These are phyloP conservation scores for Channa striata DNA, from an alignment of 2,797 vertebrate species.

Conservation along the genomic window DNA sequence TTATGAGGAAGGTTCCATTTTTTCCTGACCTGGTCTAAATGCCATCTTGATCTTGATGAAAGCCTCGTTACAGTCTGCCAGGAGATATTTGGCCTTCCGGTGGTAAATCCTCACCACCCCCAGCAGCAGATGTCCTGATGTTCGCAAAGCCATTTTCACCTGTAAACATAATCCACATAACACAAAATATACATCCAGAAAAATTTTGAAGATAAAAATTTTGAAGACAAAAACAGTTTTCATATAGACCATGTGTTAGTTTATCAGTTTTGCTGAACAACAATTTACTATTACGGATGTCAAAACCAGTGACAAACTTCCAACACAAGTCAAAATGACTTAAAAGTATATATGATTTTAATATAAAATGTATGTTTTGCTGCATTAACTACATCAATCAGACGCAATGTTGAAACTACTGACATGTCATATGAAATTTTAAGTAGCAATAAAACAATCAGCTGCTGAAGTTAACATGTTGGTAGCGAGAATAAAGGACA, in stretches of 20 bases:
- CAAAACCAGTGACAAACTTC: background rate
- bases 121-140: constrained; percentile 96
- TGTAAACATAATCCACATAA: constrained; percentile 50
- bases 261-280: no score
- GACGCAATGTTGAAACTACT: no score
- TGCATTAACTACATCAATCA: no score
- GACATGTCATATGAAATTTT: no score
- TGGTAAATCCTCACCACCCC: constrained; percentile 99
- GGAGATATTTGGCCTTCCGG: constrained; percentile 99
- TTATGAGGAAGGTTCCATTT: background rate
- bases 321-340: background rate
- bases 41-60: constrained; percentile 99
- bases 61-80: constrained; percentile 99
- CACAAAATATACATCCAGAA: background rate
- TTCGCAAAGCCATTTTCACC: constrained; percentile 99
- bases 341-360: background rate
- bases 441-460: no score
- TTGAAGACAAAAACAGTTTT: no score
- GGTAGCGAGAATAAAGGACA: no score
- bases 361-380: no score
- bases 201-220: background rate
- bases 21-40: constrained; percentile 93
- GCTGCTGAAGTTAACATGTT: no score
- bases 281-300: background rate
- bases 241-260: no score